Evolutionary conservation across 53 echinoderm and acorn worm genomes (phyloP).

Genomic region (Holothuria scabra): DNA sequence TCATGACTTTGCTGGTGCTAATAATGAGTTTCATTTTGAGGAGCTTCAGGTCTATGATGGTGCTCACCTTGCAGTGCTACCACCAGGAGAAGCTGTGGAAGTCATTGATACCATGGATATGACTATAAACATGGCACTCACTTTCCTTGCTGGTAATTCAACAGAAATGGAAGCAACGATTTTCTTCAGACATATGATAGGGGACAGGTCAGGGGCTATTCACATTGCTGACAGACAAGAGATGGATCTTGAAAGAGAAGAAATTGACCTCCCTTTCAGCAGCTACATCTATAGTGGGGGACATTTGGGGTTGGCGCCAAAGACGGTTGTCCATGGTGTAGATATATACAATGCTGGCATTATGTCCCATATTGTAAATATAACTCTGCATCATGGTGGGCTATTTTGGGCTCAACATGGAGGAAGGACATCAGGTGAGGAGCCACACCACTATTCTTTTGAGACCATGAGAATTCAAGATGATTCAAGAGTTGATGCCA

Average conservation of each 20-base stretch:
- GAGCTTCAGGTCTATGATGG: constrained; percentile 88
- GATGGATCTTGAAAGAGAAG: constrained; percentile 86
- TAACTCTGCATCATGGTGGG: constrained; percentile 89
- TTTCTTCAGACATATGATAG: constrained; percentile 86
- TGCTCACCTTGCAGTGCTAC: constrained; percentile 79
- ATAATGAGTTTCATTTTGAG: constrained; percentile 86
- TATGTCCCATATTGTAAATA: constrained; percentile 77
- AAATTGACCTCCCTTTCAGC: constrained; percentile 91
- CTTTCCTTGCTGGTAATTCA: constrained; percentile 25
- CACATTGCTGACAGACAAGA: constrained; percentile 82
- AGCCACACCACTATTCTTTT: constrained; percentile 75
- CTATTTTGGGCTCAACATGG: constrained; percentile 85
- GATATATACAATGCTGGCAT: constrained; percentile 84
- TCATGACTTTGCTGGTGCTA: constrained; percentile 76
- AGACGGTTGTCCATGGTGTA: constrained; percentile 87
- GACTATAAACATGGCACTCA: background rate
- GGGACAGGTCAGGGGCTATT: constrained; percentile 83
- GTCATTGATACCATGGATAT: constrained; percentile 36
- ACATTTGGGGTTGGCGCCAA: constrained; percentile 84
- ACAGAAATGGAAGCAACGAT: constrained; percentile 45
- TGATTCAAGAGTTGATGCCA: constrained; percentile 68
- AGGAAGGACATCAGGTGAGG: constrained; percentile 78
- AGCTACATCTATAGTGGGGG: constrained; percentile 86
- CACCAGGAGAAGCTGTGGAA: constrained; percentile 51
- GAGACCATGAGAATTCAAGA: constrained; percentile 81